A percentile compares a stretch with the other conserved stretches of the same genome.
Evolutionary conservation across 2,797 vertebrate genomes (phyloP).

Genomic region (Mastacembelus armatus): DNA sequence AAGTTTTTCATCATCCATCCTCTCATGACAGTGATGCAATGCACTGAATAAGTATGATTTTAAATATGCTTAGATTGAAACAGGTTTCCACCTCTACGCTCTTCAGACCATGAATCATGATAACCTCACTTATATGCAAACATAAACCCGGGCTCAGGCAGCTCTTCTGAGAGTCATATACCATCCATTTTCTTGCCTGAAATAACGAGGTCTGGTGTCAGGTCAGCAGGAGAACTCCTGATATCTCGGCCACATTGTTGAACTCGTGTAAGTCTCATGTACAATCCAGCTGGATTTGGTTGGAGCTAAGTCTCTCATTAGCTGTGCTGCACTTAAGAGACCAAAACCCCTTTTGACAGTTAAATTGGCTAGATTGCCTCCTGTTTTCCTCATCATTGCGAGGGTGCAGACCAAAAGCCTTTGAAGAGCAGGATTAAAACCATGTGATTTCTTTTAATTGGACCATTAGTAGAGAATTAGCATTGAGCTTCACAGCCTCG

Average conservation of each 20-base stretch:
- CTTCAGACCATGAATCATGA: conserved; percentile 31
- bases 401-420: conserved; percentile 79
- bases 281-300: conserved; percentile 83
- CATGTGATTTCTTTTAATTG: conserved; percentile 87
- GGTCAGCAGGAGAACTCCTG: conserved; percentile 77
- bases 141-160: not conserved
- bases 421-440: conserved; percentile 85
- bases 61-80: not conserved
- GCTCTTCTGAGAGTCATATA: conserved; percentile 18
- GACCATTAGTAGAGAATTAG: conserved; percentile 86
- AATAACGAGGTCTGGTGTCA: conserved; percentile 59
- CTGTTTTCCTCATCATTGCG: conserved; percentile 81
- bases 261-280: conserved; percentile 82
- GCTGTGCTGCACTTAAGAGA: conserved; percentile 79
- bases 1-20: not conserved
- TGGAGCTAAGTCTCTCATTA: conserved; percentile 84
- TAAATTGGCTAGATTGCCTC: conserved; percentile 83
- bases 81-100: not conserved
- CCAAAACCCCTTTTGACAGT: conserved; percentile 83
- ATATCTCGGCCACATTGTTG: conserved; percentile 75
- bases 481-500: conserved; percentile 80
- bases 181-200: conserved; percentile 31
- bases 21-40: not conserved
- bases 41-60: not conserved
- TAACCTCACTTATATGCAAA: conserved; percentile 12